Percentiles rank a stretch among this genome's conserved stretches.
Evolutionary conservation across 1,140 invertebrate species (phyloP).

Genomic region (Zeugodacus cucurbitae): DNA sequence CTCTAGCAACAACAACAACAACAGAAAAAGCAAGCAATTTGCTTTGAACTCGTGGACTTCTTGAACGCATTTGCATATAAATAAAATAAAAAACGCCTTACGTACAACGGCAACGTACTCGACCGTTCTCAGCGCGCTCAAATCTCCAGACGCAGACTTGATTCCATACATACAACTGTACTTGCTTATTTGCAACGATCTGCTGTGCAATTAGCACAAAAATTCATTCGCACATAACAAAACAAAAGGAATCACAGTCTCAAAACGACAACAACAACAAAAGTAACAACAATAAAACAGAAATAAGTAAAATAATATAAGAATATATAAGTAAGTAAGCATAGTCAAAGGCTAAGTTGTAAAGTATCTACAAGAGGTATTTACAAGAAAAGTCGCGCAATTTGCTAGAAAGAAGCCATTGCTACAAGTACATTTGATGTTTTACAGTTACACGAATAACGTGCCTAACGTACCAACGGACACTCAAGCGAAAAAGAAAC

Average conservation of each 20-base stretch:
- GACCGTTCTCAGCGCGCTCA: background rate
- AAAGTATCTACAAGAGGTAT: slow-evolving; percentile 33
- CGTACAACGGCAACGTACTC: background rate
- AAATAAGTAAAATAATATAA: background rate
- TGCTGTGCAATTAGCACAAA: slow-evolving; percentile 18
- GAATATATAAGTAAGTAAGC: background rate
- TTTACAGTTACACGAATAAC: slow-evolving; percentile 27
- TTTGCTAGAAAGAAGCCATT: background rate
- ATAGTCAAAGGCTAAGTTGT: slow-evolving; percentile 32
- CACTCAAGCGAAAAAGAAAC: slow-evolving; percentile 8
- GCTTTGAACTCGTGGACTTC: background rate
- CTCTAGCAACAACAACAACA: background rate
- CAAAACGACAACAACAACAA: background rate
- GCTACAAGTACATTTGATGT: background rate
- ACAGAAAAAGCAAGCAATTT: background rate
- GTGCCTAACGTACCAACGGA: background rate
- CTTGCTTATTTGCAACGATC: background rate
- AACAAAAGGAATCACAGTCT: background rate
- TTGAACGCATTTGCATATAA: background rate
- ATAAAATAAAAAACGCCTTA: background rate
- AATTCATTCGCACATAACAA: slow-evolving; percentile 26
- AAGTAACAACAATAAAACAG: background rate
- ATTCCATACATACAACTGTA: background rate
- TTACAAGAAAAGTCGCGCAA: slow-evolving; percentile 38
- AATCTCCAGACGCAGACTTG: background rate